Conservation (phyloP, 2,113 vertebrate species). For the Picathartes gymnocephalus region DNA sequence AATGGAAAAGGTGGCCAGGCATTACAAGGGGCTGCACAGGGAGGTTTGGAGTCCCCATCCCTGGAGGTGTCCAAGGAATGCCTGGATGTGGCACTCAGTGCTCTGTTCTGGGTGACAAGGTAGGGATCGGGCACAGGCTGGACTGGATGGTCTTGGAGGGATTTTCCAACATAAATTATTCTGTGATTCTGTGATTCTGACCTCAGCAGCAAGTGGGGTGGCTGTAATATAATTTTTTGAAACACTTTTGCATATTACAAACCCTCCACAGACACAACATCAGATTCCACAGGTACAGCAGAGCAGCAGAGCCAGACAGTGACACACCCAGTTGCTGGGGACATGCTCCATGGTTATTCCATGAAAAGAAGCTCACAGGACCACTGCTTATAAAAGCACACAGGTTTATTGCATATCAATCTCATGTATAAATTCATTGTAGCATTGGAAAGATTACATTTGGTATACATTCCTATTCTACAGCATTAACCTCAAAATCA, state of each 20-base stretch:
- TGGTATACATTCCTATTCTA: constrained; percentile 99
- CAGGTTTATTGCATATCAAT: constrained; percentile 99
- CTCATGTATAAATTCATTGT: constrained; percentile 99
- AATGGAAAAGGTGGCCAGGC: background rate
- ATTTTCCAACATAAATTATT: background rate
- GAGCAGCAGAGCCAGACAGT: background rate
- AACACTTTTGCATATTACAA: background rate
- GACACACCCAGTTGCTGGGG: accelerated
- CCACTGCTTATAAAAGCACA: constrained; percentile 91
- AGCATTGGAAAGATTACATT: constrained; percentile 99
- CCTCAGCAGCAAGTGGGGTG: background rate
- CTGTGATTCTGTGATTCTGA: background rate
- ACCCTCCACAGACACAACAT: accelerated
- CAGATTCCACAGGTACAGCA: accelerated
- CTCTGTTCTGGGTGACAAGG: background rate
- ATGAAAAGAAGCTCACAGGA: constrained; percentile 40
- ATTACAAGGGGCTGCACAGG: background rate
- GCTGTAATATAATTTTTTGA: background rate
- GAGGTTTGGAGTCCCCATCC: background rate
- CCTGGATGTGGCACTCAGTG: background rate
- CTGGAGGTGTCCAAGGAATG: background rate
- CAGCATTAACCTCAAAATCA: constrained; percentile 94
- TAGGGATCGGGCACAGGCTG: background rate
- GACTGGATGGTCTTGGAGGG: background rate
- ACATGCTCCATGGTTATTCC: accelerated